A percentile compares a stretch with the other conserved stretches of the same genome.
Evolutionary conservation across 2,797 vertebrate species (phyloP).

Genomic region (Pampus argenteus): DNA sequence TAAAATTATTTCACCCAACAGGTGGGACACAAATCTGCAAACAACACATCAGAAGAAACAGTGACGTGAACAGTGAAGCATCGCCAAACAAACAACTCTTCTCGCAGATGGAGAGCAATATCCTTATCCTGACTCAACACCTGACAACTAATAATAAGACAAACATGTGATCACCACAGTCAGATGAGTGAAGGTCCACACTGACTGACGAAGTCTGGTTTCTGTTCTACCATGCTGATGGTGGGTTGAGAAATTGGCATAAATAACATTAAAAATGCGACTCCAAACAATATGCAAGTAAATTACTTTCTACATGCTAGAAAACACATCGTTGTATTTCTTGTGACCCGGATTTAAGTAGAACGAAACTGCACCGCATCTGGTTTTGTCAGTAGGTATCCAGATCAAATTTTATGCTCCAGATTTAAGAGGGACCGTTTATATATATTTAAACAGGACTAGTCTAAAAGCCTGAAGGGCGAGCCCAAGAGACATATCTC

Average conservation of each 20-base stretch:
- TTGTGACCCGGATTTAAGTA: neutral
- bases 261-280: too few species aligned
- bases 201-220: constrained; percentile 32
- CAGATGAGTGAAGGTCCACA: constrained; percentile 21
- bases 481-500: neutral
- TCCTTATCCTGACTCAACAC: constrained; percentile 8
- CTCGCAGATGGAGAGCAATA: constrained; percentile 46
- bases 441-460: constrained; percentile 20
- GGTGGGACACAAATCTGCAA: constrained; percentile 15
- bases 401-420: constrained; percentile 17
- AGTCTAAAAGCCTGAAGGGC: neutral
- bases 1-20: constrained; percentile 18
- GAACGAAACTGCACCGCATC: neutral
- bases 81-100: constrained; percentile 36
- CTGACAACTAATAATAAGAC: constrained; percentile 31
- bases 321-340: constrained; percentile 5
- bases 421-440: neutral
- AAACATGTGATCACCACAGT: constrained; percentile 18
- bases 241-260: constrained; percentile 60
- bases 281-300: neutral
- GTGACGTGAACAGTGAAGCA: constrained; percentile 9
- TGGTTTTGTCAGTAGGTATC: neutral
- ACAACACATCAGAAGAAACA: constrained; percentile 21
- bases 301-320: constrained; percentile 4
- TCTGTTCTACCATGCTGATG: constrained; percentile 49